Percentiles rank a stretch among this genome's conserved stretches.
Evolutionary conservation across 2,888 invertebrate species (phyloP).

Genomic region (Drosophila quinaria): DNA sequence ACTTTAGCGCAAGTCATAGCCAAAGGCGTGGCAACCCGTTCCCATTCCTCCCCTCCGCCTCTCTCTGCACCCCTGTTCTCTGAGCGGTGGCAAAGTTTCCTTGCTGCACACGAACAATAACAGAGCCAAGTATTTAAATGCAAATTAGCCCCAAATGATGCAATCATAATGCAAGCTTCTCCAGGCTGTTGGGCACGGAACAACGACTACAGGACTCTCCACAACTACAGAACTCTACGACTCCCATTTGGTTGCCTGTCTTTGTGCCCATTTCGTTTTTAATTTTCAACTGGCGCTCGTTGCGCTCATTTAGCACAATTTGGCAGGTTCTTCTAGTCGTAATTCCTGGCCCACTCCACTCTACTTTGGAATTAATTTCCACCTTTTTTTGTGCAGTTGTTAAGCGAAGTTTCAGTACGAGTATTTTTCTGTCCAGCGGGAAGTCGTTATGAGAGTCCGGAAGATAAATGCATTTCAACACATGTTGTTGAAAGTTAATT

Average conservation of each 20-base stretch:
- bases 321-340: slow-evolving; percentile 69
- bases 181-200: slow-evolving; percentile 38
- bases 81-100: slow-evolving; percentile 49
- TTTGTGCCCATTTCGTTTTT: slow-evolving; percentile 57
- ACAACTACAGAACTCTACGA: neutral
- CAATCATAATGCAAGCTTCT: slow-evolving; percentile 77
- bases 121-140: slow-evolving; percentile 79
- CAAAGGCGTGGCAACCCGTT: slow-evolving; percentile 17
- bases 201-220: neutral
- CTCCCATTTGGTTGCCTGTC: neutral
- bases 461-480: slow-evolving; percentile 81
- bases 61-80: neutral
- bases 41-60: neutral
- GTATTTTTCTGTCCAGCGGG: slow-evolving; percentile 20
- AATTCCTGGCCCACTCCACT: slow-evolving; percentile 25
- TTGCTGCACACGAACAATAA: slow-evolving; percentile 74
- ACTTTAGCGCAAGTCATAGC: slow-evolving; percentile 55
- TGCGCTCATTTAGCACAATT: slow-evolving; percentile 76
- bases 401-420: slow-evolving; percentile 42
- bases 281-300: slow-evolving; percentile 65
- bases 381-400: slow-evolving; percentile 62
- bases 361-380: slow-evolving; percentile 70
- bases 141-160: slow-evolving; percentile 82
- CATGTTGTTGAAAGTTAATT: slow-evolving; percentile 83
- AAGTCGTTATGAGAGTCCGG: slow-evolving; percentile 65